Base-by-base conservation (phyloP, 1,140 invertebrate genomes). In the Panagrolaimus sp. region DNA sequence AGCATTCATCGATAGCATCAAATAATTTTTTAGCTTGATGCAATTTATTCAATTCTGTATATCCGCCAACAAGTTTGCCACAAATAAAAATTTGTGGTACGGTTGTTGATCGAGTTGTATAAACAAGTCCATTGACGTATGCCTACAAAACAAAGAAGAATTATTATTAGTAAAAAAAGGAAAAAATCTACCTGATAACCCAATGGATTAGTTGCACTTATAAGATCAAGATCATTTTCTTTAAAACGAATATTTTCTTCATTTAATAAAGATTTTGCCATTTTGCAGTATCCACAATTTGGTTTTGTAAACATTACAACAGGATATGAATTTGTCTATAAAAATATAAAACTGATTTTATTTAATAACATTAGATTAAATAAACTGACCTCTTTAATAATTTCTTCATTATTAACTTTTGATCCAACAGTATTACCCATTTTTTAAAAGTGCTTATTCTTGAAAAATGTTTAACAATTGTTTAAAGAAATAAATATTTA, bases 281-380 rank as follows among this genome's bases (percentile, higher is more conserved):
- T 48, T 43, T 65, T 76, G 67, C 76, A 77, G 43, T 76, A 77
- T 14, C 76, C 76, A 69, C 76, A 77, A 28, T 67, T 24, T n/a
- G 73, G 55, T 63, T 77, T 78, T 14, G 75, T 44, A 47, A 78
- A 76, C 26, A 76, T 55, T 9, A 76, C 76, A 12, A 77, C 74
- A 1, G 73, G 76, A 63, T 55, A 64, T 38, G 69, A 58, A 6
- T 32, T 74, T n/a, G 77, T 48, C 76, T 77, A 45, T 47, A 76
- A 47, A 21, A 17, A 21, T 15, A 73, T 43, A 10, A 47, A 71
- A 1, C n/a, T 52, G 68, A 88, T 87, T 0, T 88, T 88, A 73
- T 80, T 79, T 28, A 88, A 84, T 84, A 85, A 70, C 43, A 77
- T 67, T 21, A 44, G 69, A n/a, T 15, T 21, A 52, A 10, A 14